Percentiles rank a stretch among this genome's conserved stretches.
These are phyloP conservation scores for Conus betulinus DNA, from an alignment of 1,140 invertebrate species.

Conservation along the genomic window DNA sequence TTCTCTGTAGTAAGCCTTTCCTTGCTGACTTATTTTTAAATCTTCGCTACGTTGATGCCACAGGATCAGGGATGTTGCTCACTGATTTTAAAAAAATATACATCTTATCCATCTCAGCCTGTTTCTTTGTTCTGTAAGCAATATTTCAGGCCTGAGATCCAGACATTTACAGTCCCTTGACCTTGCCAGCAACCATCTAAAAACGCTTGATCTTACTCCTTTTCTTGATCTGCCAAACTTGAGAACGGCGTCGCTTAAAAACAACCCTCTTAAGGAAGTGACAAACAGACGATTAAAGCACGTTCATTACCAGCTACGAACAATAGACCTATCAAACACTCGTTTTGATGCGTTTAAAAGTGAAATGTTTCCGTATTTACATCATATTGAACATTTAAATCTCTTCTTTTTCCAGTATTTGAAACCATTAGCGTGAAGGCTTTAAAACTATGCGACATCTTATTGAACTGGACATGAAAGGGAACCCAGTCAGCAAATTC, in stretches of 20 bases:
- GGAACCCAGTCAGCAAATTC: background rate
- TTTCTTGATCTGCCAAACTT: constrained; percentile 25
- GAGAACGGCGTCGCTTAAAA: background rate
- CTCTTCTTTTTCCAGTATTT: background rate
- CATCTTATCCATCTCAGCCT: background rate
- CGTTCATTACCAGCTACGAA: background rate
- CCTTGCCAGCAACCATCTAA: constrained; percentile 32
- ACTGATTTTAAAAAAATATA: background rate
- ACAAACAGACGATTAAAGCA: background rate
- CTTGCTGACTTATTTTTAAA: background rate
- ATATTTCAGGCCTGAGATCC: background rate
- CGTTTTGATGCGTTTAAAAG: background rate
- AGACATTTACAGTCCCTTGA: background rate
- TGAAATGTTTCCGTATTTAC: constrained; percentile 13
- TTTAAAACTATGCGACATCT: background rate
- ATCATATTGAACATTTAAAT: constrained; percentile 3
- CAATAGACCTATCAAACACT: background rate
- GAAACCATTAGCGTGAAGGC: background rate
- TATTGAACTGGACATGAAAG: background rate
- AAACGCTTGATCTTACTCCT: background rate
- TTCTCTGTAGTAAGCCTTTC: background rate
- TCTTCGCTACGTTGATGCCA: background rate
- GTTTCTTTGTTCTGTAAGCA: background rate
- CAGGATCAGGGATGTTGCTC: background rate
- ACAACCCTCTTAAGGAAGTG: constrained; percentile 14